phyloP scores from a whole-genome alignment of 2,888 invertebrate species.

The Limenitis camilla region DNA sequence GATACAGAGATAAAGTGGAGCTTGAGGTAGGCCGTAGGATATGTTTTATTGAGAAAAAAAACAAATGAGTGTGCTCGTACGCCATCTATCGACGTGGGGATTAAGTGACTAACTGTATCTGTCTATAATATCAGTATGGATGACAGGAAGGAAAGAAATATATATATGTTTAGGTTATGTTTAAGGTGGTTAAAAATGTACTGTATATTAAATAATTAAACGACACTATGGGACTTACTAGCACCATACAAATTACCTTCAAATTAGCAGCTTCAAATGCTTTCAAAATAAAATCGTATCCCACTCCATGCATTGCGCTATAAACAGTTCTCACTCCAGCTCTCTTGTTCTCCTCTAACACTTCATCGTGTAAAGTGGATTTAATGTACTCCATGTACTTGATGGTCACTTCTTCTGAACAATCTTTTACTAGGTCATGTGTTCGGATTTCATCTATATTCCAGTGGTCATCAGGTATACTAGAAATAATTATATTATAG shows the following conservation, averaged over 20 bases:
- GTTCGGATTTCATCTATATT: conserved; percentile 74
- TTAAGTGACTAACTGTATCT: no score
- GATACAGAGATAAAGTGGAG: no score
- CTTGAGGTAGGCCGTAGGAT: no score
- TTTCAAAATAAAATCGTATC: conserved; percentile 82
- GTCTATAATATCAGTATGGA: no score
- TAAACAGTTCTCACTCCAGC: conserved; percentile 84
- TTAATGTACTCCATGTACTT: conserved; percentile 79
- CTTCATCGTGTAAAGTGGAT: conserved; percentile 66
- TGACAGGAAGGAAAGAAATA: no score
- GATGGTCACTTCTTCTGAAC: conserved; percentile 78
- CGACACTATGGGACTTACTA: no score
- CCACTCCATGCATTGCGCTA: conserved; percentile 99
- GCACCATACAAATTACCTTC: conserved; percentile 63
- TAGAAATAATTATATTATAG: conserved; percentile 24
- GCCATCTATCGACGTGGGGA: no score
- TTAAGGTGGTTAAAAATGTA: no score
- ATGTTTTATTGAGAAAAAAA: no score
- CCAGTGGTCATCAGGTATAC: conserved; percentile 87
- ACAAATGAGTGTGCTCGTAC: no score
- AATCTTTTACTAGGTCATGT: conserved; percentile 78
- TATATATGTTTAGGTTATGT: no score
- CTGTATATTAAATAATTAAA: no score
- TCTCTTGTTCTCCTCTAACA: conserved; percentile 70
- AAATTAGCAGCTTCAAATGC: conserved; percentile 86